Evolutionary conservation across 2,888 invertebrate genomes (phyloP).

Genomic region (Agonopterix arenella): DNA sequence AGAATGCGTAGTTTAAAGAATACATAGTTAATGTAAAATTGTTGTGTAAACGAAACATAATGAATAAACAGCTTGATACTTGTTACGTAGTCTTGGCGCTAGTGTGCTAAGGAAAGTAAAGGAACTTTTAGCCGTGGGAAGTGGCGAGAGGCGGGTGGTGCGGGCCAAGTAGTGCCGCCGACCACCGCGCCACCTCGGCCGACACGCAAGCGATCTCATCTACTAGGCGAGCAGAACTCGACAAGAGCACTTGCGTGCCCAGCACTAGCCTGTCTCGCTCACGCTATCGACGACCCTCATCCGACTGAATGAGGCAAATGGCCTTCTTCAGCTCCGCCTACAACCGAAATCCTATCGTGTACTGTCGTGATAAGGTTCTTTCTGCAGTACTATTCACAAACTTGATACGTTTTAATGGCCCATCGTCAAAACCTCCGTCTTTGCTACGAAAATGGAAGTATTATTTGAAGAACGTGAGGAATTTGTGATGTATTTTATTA

Average conservation of each 20-base stretch:
- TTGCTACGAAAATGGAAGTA: conserved; percentile 46
- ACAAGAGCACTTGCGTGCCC: conserved; percentile 27
- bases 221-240: conserved; percentile 56
- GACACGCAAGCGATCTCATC: conserved; percentile 69
- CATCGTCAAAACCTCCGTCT: conserved; percentile 30
- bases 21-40: too few relatives aligned
- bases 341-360: conserved; percentile 24
- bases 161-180: conserved; percentile 17
- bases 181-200: conserved; percentile 71
- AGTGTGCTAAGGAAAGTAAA: conserved; percentile 3
- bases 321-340: conserved; percentile 23
- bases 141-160: conserved; percentile 5
- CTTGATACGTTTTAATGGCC: conserved; percentile 31
- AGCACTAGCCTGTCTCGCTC: conserved; percentile 39
- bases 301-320: conserved; percentile 40
- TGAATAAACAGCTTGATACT: too few relatives aligned
- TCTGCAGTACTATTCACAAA: conserved; percentile 17
- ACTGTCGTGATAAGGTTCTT: conserved; percentile 23
- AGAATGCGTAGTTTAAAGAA: too few relatives aligned
- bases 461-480: conserved; percentile 52
- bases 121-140: conserved; percentile 4
- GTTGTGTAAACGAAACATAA: too few relatives aligned
- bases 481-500: conserved; percentile 53
- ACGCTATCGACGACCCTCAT: conserved; percentile 39
- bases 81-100: not conserved